phyloP scores from a whole-genome alignment of 2,797 vertebrate genomes.

The Garrulus glandarius region DNA sequence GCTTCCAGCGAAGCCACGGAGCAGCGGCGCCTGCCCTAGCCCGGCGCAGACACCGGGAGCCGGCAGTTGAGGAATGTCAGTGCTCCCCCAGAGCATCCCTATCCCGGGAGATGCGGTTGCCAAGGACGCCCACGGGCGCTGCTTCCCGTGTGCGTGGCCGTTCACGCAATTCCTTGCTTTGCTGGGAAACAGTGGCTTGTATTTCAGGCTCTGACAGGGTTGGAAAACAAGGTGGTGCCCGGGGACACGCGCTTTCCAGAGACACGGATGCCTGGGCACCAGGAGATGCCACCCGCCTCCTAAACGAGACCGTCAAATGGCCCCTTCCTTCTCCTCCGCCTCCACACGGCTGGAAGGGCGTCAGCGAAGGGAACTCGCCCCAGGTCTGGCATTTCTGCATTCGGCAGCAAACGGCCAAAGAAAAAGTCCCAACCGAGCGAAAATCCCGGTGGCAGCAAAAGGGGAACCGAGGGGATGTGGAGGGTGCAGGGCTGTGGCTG shows the following conservation, averaged over 20 bases:
- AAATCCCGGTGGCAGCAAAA: conserved; percentile 1
- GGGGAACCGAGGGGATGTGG: background rate
- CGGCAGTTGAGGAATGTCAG: accelerated
- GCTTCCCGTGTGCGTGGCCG: background rate
- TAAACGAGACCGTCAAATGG: accelerated
- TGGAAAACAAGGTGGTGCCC: background rate
- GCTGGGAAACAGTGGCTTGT: background rate
- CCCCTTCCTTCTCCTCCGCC: background rate
- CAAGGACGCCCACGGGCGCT: background rate
- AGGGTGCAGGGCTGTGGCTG: background rate
- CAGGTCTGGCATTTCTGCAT: background rate
- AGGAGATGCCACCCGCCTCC: background rate
- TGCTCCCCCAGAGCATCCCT: background rate
- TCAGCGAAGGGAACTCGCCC: background rate
- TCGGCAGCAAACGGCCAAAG: background rate
- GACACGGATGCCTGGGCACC: background rate
- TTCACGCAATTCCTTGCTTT: background rate
- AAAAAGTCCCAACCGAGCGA: background rate
- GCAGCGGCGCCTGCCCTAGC: background rate
- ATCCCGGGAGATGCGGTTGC: background rate
- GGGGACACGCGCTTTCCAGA: accelerated
- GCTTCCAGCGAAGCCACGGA: background rate
- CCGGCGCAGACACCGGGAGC: accelerated
- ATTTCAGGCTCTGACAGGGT: background rate
- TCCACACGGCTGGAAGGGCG: background rate